Base-by-base conservation (phyloP, 1,140 invertebrate species). In the Micrasema longulum region DNA sequence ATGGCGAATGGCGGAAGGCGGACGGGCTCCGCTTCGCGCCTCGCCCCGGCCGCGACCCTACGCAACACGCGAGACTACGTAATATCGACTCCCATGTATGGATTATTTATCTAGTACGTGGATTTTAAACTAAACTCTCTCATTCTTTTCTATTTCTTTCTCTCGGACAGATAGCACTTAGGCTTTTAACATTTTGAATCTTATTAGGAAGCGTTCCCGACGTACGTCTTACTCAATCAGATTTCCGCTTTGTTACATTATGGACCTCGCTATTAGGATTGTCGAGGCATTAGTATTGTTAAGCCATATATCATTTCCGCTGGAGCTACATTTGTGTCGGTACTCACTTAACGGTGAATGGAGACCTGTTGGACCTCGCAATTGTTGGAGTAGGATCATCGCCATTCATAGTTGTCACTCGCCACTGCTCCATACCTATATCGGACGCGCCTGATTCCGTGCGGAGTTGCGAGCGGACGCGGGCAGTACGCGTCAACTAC, bases 281-380 rank as follows among this genome's bases (percentile, higher is more conserved):
- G 55, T 47, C 43, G 43, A n/a, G 12, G 12, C 35, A 38, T 38
- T 60, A 60, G 55, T 38, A 60, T 60, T 60, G 55, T 64, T 47
- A 47, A 64, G 43, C 60, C 45, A 47, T 64, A 64, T 64, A 45
- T 64, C 60, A 64, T 64, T 64, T 64, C 60, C 60, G 60, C 43
- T 23, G 60, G 18, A 64, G 60, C 22, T 64, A 64, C 41, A 10
- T 14, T 5, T 38, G 55, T 41, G 36, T 6, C 31, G 55, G 60
- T 63, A 43, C 60, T 12, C 60, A 47, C 60, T 38, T 64, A 64
- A 35, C 48, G 47, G 47, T 53, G 64, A 66, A 66, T 53, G 64
- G 64, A 66, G 64, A 23, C 62, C 16, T 23, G 48, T 66, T 45
- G 52, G 36, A 52, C 64, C 64, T 50, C 41, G 60, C 12, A 31